Base-by-base conservation (phyloP, 2,113 vertebrate genomes). In the Urocitellus parryii region DNA sequence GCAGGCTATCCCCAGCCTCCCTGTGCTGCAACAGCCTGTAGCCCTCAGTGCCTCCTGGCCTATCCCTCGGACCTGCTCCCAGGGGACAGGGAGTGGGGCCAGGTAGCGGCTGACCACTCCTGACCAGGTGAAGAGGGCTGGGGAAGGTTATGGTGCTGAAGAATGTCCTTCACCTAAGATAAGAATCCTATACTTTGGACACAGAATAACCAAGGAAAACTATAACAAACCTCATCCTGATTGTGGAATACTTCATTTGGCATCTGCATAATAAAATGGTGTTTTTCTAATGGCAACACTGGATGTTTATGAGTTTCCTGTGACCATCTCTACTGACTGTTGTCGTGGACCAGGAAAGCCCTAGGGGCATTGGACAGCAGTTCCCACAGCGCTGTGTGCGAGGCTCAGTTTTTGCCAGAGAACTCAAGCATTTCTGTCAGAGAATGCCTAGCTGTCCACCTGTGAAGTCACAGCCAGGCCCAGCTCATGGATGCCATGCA, bases 281-380 rank as follows among this genome's bases (percentile, higher is more conserved):
- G 18, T 74, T 82, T 78, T 51, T 65, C 8, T 10, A 61, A 18
- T n/a, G 42, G 56, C 80, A 63, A 79, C 65, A 29, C 3, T 3
- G 29, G 5, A 14, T 80, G 65, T 86, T 87, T 68, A 74, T 70
- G 5, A 74, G 56, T 63, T 53, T 5, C n/a, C 45, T 11, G 51
- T 29, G 67, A 2, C 3, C 18, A 8, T 67, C 25, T 61, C 73
- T 37, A 1, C 11, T 53, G 58, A 76, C 24, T 53, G 4, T 56
- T 34, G 8, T 45, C n/a, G 2, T 20, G 53, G 73, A 73, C 53
- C 42, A 24, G 10, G 25, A 4, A 18, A 27, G 53, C 12, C 24
- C 34, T 10, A 34, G 58, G 14, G 14, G 4, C 20, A 0, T 16
- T 37, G 22, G 45, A 32, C 34, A 0, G 34, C 2, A 3, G 17